Base-by-base conservation (phyloP, 2,888 invertebrate species). In the Drosophila infuscata region DNA sequence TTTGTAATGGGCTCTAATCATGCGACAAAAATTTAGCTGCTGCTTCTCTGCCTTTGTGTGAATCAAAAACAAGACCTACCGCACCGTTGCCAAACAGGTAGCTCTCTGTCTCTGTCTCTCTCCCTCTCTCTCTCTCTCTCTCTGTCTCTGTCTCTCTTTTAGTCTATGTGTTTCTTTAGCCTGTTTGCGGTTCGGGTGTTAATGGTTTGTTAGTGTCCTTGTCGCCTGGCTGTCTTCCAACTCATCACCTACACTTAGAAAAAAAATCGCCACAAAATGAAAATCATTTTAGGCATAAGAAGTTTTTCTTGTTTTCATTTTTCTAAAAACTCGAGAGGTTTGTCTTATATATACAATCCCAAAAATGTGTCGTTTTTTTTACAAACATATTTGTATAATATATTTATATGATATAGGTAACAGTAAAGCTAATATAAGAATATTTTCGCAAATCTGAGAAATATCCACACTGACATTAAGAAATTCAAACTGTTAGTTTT, bases 1-100 rank as follows among this genome's bases (percentile, higher is more conserved):
- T 90, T 88, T 81, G 90, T 90, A 89, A 88, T 88, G 87, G 87
- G 49, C 73, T 82, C 89, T 89, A 89, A 86, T 89, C 87, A 79
- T 83, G 76, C 82, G 89, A 86, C 89, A 86, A 83, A 79, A 76
- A 74, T 69, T 7, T 56, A 3, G 60, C 56, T 46, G 38, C 29
- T 59, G 59, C 20, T 58, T 46, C 15, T 4, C 46, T 25, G 25
- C 8, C 15, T 61, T 59, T 63, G 66, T 63, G 54, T 29, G 49
- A 17, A 48, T 29, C 52, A 66, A 66, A 36, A 57, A 49, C 29
- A 73, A 71, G 86, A 88, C 90, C 90, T 86, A 88, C 87, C 86
- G 83, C 88, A 77, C 75, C n/a, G 54, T 70, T 75, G 46, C 62
- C 68, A 70, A 78, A 79, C 89, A 86, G 85, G 90, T 89, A 89